Evolutionary conservation across 2,797 vertebrate species (phyloP).

Genomic region (Myiotriccus ornatus): DNA sequence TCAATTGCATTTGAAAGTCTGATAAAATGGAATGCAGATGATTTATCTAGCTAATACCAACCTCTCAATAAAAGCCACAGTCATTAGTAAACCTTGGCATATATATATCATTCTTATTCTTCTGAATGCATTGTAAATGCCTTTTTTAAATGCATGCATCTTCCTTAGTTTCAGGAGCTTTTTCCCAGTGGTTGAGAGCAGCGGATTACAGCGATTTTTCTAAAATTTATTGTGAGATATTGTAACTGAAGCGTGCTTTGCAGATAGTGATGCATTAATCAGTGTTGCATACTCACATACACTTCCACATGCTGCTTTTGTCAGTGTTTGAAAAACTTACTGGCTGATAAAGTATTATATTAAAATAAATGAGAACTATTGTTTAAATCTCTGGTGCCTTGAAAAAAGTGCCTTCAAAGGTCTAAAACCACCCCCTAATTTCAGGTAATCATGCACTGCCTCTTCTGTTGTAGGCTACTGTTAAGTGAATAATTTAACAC

Average conservation of each 20-base stretch:
- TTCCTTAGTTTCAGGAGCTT: background rate
- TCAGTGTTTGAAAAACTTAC: background rate
- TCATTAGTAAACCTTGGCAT: background rate
- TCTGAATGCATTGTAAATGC: background rate
- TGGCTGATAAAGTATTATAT: background rate
- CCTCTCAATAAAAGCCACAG: constrained; percentile 33
- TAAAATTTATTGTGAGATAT: background rate
- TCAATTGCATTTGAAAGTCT: constrained; percentile 61
- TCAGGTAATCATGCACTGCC: background rate
- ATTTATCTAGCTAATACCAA: constrained; percentile 58
- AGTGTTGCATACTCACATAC: background rate
- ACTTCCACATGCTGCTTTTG: background rate
- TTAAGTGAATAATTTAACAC: background rate
- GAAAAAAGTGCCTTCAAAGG: background rate
- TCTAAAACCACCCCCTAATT: background rate
- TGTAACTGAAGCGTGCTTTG: background rate
- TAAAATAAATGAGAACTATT: background rate
- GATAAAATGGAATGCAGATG: constrained; percentile 61
- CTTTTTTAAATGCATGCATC: background rate
- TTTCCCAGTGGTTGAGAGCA: background rate
- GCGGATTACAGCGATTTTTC: background rate
- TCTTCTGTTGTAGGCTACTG: background rate
- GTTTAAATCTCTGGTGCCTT: background rate
- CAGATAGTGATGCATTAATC: background rate
- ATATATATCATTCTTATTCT: background rate